Base-by-base conservation (phyloP, 1,140 invertebrate species). In the Drosophila nigromelanica region DNA sequence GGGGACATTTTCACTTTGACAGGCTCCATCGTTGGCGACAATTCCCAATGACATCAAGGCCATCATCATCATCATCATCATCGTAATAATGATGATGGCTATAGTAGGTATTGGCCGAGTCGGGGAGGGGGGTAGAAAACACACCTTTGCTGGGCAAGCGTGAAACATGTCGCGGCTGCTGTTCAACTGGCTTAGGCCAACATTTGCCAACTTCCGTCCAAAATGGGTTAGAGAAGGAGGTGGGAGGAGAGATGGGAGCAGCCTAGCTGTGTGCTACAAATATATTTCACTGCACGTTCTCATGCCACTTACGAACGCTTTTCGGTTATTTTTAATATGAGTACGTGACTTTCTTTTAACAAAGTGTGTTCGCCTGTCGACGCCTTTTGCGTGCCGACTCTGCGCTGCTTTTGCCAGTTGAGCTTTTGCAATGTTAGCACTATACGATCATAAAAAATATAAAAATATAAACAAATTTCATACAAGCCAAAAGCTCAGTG, bases 321-420 rank as follows among this genome's bases (percentile, higher is more conserved):
- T 87, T 87, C 62, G 79, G 83, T 89, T 87, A 87, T 87, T 87
- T 82, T 89, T 87, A 82, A 87, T 87, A 87, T 82, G 82, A 73
- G 68, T 87, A 87, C 82, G 82, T 87, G 82, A 87, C 82, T 87
- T 82, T 86, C 59, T 70, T 71, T 40, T 63, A 61, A 61, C 64
- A 69, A 73, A 73, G 37, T 73, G 43, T 62, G 70, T 55, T 59
- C 63, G 70, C 52, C 54, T n/a, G 24, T 35, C 18, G 45, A 35
- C 12, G 47, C 40, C n/a, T 51, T 51, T 40, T 15, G 35, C 18
- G 8, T 48, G 45, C 30, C 10, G 15, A 15, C 21, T 11, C 21
- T 11, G 14, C 11, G 21, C 52, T 42, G 21, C 37, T 21, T 12
- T 21, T 33, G 1, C 1, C 18, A 18, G 18, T 18, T 18, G 18